Evolutionary conservation across 2,113 vertebrate genomes (phyloP), one percentile per base, ranked within the genome.

Genomic region (Lophotis ruficrista): DNA sequence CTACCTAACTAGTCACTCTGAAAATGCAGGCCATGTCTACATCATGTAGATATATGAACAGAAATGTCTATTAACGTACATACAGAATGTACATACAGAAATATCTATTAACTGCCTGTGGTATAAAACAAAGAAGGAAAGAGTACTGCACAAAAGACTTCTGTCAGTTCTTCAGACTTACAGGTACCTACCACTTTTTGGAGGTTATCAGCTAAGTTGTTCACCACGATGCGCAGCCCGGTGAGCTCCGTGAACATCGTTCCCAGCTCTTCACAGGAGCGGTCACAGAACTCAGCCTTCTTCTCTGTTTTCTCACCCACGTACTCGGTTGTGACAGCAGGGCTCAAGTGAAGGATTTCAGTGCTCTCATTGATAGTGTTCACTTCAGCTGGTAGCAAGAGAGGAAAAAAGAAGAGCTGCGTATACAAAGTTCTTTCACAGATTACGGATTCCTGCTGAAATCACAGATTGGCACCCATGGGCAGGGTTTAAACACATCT

Each of bases 181-280:
- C 0, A 60, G 31, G 38, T 57, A 98, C 99, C 93, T 96, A 99
- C 99, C 98, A 99, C 99, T 99, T 98, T 99, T 77, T 98, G 98
- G 83, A 99, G 97, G 85, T 98, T 99, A 51, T 99, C 99, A 37
- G 98, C 99, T n/a, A 99, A 98, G 95, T 99, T 99, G 88, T 98
- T 98, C 77, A 99, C 99, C 13, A 99, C 94, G 3, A 98, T 97
- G 3, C 98, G 99, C 28, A 99, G 98, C n/a, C 99, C 99, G 0
- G 99, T 98, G 53, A 99, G 98, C 96, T 99, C 99, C 2, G 98
- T 98, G 87, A 99, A 98, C 99, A 99, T 99, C 6, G 97, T 97
- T 86, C 98, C 98, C 61, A 99, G 98, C 85, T 99, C 99, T 77
- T 99, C 99, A 5, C 99, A 99, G 65, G 99, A 99, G 27, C 98